Percentiles rank a stretch among this genome's conserved stretches.
These are phyloP conservation scores for Oncopodura yosiiana DNA, from an alignment of 1,140 invertebrate species.

Conservation along the genomic window DNA sequence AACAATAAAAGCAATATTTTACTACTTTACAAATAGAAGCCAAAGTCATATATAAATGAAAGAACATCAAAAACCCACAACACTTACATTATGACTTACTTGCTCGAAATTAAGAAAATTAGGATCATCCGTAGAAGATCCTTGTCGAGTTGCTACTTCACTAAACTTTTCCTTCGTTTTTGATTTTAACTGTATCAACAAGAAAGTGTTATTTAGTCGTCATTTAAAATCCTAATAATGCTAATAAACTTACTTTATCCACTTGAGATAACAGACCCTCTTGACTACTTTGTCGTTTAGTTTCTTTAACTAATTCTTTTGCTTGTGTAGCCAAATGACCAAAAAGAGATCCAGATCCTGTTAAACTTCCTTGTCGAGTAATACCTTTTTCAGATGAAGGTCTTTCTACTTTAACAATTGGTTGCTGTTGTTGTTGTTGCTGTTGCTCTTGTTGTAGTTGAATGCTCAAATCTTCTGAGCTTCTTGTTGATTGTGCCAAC, in stretches of 20 bases:
- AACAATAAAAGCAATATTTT: background rate
- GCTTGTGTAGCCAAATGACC: slow-evolving; percentile 76
- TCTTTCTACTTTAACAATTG: slow-evolving; percentile 36
- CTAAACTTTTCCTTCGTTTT: slow-evolving; percentile 37
- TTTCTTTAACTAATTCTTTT: slow-evolving; percentile 73
- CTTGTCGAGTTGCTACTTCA: slow-evolving; percentile 36
- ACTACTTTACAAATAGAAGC: too few species aligned
- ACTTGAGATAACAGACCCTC: slow-evolving; percentile 79
- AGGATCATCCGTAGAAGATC: slow-evolving; percentile 35
- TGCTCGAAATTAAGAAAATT: slow-evolving; percentile 35
- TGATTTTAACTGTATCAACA: slow-evolving; percentile 34
- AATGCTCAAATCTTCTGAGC: background rate
- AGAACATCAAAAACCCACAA: background rate
- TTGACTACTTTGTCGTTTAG: slow-evolving; percentile 75
- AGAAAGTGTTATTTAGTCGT: background rate
- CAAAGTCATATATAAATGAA: background rate
- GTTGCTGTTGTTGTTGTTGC: background rate
- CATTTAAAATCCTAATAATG: background rate
- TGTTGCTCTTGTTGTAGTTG: background rate
- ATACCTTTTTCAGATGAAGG: slow-evolving; percentile 43
- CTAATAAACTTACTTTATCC: slow-evolving; percentile 65
- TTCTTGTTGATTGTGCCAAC: background rate
- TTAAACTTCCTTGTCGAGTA: slow-evolving; percentile 19
- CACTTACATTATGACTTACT: too few species aligned
- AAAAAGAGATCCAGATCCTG: slow-evolving; percentile 52